Evolutionary conservation across 2,888 invertebrate species (phyloP).

Genomic region (Eurytoma californica): DNA sequence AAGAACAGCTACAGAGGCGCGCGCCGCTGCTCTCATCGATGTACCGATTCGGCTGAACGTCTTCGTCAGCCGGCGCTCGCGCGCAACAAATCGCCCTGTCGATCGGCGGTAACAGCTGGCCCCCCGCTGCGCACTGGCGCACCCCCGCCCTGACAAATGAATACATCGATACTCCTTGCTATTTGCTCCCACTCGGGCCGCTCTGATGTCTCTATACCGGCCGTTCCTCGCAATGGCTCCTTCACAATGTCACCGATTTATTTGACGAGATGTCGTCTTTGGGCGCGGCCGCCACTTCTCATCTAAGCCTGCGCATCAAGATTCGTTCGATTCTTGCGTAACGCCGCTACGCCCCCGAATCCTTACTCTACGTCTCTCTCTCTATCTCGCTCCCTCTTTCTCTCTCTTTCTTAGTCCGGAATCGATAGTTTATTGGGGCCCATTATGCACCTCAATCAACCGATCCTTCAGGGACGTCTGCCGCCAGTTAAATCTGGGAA

Average conservation of each 20-base stretch:
- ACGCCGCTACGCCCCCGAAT: conserved; percentile 22
- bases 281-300: conserved; percentile 24
- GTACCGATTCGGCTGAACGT: conserved; percentile 34
- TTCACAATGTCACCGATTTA: conserved; percentile 72
- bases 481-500: conserved; percentile 49
- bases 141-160: conserved; percentile 69
- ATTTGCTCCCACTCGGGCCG: conserved; percentile 57
- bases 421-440: conserved; percentile 69
- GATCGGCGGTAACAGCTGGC: conserved; percentile 61
- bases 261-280: conserved; percentile 66
- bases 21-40: conserved; percentile 27
- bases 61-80: conserved; percentile 50
- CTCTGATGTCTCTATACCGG: conserved; percentile 68
- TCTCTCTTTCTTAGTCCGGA: conserved; percentile 46
- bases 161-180: conserved; percentile 66
- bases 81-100: conserved; percentile 57
- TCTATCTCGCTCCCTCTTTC: conserved; percentile 1
- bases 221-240: conserved; percentile 70
- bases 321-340: conserved; percentile 5
- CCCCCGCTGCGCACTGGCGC: conserved; percentile 66
- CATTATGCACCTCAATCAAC: conserved; percentile 62
- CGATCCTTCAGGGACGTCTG: conserved; percentile 47
- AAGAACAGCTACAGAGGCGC: not conserved
- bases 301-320: not conserved
- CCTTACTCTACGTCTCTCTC: not conserved